A percentile compares a stretch with the other conserved stretches of the same genome.
Conservation (phyloP, 2,113 vertebrate species). For the Opisthocomus hoazin region DNA sequence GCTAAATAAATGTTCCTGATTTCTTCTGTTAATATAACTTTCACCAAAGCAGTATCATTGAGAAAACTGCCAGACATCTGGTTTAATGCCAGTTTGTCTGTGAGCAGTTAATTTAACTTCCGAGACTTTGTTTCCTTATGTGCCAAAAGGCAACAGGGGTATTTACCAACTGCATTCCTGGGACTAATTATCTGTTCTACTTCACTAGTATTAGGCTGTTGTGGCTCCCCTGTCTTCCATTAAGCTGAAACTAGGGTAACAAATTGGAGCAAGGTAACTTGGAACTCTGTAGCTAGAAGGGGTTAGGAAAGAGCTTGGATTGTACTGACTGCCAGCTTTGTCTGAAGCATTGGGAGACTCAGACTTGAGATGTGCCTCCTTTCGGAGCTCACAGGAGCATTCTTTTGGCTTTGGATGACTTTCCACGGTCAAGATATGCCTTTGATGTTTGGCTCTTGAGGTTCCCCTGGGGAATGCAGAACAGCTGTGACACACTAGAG, state of each 20-base stretch:
- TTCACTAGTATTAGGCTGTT: neutral
- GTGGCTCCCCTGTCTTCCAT: neutral
- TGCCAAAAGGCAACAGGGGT: neutral
- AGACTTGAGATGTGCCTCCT: neutral
- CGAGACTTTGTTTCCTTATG: neutral
- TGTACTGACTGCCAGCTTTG: neutral
- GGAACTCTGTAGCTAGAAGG: neutral
- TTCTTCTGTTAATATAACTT: neutral
- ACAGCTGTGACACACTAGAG: conserved; percentile 35
- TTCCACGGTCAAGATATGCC: neutral
- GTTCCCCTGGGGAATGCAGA: conserved; percentile 1
- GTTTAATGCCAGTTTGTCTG: neutral
- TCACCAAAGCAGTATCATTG: neutral
- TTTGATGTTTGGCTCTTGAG: conserved; percentile 22
- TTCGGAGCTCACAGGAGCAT: neutral
- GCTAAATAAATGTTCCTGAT: neutral
- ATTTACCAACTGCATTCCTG: neutral
- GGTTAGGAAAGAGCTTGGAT: neutral
- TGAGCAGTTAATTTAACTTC: neutral
- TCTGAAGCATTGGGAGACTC: neutral
- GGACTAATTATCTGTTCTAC: neutral
- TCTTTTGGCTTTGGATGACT: neutral
- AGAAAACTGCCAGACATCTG: neutral
- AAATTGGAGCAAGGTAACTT: neutral
- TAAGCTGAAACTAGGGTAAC: neutral